These are phyloP conservation scores for Cordilura impudica DNA, from an alignment of 2,888 invertebrate genomes.

Conservation along the genomic window DNA sequence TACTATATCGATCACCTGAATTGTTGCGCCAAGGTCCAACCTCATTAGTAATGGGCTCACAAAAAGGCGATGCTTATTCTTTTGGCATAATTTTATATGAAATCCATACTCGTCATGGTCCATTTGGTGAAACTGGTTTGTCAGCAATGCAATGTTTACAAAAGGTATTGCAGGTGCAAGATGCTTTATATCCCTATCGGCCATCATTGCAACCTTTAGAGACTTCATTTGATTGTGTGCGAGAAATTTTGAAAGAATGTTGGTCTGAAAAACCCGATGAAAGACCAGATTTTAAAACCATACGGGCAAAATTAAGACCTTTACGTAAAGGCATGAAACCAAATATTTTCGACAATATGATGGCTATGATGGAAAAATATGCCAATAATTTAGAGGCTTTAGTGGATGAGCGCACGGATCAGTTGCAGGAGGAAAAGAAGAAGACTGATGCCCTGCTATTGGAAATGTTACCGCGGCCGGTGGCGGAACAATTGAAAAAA, in stretches of 20 bases:
- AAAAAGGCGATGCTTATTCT: slow-evolving; percentile 90
- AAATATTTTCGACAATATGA: slow-evolving; percentile 98
- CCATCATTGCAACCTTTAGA: slow-evolving; percentile 89
- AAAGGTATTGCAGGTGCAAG: slow-evolving; percentile 76
- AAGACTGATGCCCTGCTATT: slow-evolving; percentile 94
- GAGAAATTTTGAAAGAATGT: slow-evolving; percentile 90
- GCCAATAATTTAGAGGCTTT: slow-evolving; percentile 95
- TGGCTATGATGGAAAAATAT: slow-evolving; percentile 98
- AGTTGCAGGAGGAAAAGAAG: slow-evolving; percentile 96
- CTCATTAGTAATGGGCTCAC: slow-evolving; percentile 80
- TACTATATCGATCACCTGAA: slow-evolving; percentile 90
- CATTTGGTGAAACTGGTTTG: slow-evolving; percentile 86
- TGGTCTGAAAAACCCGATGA: slow-evolving; percentile 90
- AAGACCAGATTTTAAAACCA: slow-evolving; percentile 90
- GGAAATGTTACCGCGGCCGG: slow-evolving; percentile 92
- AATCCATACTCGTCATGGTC: slow-evolving; percentile 90
- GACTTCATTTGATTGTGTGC: slow-evolving; percentile 90
- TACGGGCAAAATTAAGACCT: slow-evolving; percentile 88
- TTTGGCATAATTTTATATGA: slow-evolving; percentile 94
- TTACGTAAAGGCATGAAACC: slow-evolving; percentile 95
- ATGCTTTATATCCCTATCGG: slow-evolving; percentile 72
- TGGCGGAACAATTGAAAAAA: slow-evolving; percentile 94
- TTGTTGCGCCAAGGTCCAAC: slow-evolving; percentile 80
- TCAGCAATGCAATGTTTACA: slow-evolving; percentile 82
- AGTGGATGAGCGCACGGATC: slow-evolving; percentile 95